Percentiles rank a stretch among this genome's conserved stretches.
Evolutionary conservation across 2,888 invertebrate species (phyloP).

Genomic region (Amphipoea lucens): DNA sequence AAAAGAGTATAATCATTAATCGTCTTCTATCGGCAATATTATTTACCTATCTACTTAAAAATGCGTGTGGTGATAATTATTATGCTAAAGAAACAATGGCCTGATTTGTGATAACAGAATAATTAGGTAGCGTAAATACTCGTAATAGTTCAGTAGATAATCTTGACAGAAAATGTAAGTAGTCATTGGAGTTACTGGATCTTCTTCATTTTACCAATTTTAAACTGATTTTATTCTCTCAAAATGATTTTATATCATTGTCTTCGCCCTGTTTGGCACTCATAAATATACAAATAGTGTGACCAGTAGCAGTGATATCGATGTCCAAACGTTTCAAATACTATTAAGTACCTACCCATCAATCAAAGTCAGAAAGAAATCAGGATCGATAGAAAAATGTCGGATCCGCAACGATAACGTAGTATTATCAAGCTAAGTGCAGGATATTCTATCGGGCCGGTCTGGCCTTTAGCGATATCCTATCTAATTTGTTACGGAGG

Average conservation of each 20-base stretch:
- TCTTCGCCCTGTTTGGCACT: background rate
- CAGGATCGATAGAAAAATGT: constrained; percentile 10
- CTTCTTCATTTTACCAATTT: background rate
- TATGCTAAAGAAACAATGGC: constrained; percentile 22
- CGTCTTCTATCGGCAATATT: constrained; percentile 7
- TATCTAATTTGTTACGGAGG: constrained; percentile 37
- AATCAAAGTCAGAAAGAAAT: constrained; percentile 6
- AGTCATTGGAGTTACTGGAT: constrained; percentile 8
- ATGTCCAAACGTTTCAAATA: background rate
- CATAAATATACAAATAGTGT: background rate
- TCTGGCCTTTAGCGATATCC: constrained; percentile 31
- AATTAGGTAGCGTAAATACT: constrained; percentile 18
- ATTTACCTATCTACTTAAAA: constrained; percentile 23
- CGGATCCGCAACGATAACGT: constrained; percentile 24
- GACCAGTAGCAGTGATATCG: background rate
- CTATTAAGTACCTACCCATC: background rate
- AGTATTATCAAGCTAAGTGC: constrained; percentile 30
- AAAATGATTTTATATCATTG: background rate
- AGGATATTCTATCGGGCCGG: constrained; percentile 42
- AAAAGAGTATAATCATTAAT: constrained; percentile 6
- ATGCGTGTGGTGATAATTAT: constrained; percentile 17
- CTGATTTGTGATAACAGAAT: constrained; percentile 38
- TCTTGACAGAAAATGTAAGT: constrained; percentile 11
- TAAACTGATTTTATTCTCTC: background rate
- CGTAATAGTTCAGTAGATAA: constrained; percentile 11